These are phyloP conservation scores for Chymomyza amoena DNA, from an alignment of 2,888 invertebrate genomes.

Conservation along the genomic window DNA sequence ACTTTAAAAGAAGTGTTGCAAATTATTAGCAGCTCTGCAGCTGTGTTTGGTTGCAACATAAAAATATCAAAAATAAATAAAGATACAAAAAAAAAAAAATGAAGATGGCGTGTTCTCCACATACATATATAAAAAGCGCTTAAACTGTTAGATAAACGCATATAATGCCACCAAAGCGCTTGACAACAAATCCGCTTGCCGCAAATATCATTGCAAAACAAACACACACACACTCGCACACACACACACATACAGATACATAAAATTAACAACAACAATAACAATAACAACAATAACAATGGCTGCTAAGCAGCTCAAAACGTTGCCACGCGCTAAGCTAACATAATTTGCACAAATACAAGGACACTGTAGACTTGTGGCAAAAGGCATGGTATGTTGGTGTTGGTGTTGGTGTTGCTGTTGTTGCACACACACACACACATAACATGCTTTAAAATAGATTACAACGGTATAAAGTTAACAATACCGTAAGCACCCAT, in stretches of 20 bases:
- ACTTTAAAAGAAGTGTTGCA: not conserved
- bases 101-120: not conserved
- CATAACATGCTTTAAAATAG: constrained; percentile 59
- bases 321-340: constrained; percentile 46
- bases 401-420: not conserved
- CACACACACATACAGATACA: constrained; percentile 15
- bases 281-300: constrained; percentile 6
- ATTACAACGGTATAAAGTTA: constrained; percentile 61
- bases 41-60: constrained; percentile 30
- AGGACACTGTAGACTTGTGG: constrained; percentile 15
- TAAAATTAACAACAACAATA: constrained; percentile 5
- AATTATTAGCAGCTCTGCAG: not conserved
- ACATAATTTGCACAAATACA: constrained; percentile 52
- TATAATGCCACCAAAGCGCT: constrained; percentile 28
- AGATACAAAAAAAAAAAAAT: not conserved
- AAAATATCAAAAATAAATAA: constrained; percentile 7
- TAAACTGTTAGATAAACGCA: not conserved
- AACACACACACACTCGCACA: constrained; percentile 15
- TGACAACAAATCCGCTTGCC: constrained; percentile 60
- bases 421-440: not conserved
- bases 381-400: not conserved
- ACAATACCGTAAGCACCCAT: constrained; percentile 32
- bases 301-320: constrained; percentile 49
- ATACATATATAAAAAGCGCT: not conserved
- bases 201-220: constrained; percentile 27